Evolutionary conservation across 1,140 invertebrate genomes (phyloP), one percentile per base, ranked within the genome.

Genomic region (Drosophila sp.): DNA sequence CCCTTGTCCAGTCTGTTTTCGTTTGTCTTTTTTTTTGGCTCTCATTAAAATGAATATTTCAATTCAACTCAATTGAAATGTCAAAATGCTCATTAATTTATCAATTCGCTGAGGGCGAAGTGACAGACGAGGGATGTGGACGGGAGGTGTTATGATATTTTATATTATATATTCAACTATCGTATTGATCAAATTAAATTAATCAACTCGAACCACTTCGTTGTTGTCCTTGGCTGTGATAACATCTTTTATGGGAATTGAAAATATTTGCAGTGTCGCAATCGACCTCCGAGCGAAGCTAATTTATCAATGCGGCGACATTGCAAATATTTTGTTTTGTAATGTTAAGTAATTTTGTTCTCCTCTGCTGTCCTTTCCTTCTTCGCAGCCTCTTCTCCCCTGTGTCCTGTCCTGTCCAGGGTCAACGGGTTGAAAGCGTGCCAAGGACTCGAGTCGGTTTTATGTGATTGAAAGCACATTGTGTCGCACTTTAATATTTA

Each of bases 401-500:
- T 9, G 54, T 58, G 13, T 27, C 9, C 45, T 58, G 13, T 27
- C 9, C 45, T 50, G 29, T 27, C 18, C n/a, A 7, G 18, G 36
- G 29, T 43, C 21, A 63, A 40, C 43, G 53, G 64, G 29, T 36
- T 51, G 62, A 62, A 79, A 82, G 62, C 13, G 46, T 78, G 80
- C 72, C 80, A 79, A 72, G 80, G 80, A 75, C 71, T 51, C 53
- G 50, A 36, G 50, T 64, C 48, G 38, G 50, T 76, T 71, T 72
- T 72, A 64, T 76, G 40, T 78, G 76, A 78, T 78, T 76, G 63
- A 76, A 73, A 57, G 66, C 51, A 65, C 54, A 64, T 75, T 59
- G 79, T 82, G 80, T 63, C 76, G 57, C 62, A 74, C 61, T 83
- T 83, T 76, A 84, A 83, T 84, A 83, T 84, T 83, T 83, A 84